These are phyloP conservation scores for Pardalotus punctatus DNA, from an alignment of 2,113 vertebrate genomes.

Conservation along the genomic window DNA sequence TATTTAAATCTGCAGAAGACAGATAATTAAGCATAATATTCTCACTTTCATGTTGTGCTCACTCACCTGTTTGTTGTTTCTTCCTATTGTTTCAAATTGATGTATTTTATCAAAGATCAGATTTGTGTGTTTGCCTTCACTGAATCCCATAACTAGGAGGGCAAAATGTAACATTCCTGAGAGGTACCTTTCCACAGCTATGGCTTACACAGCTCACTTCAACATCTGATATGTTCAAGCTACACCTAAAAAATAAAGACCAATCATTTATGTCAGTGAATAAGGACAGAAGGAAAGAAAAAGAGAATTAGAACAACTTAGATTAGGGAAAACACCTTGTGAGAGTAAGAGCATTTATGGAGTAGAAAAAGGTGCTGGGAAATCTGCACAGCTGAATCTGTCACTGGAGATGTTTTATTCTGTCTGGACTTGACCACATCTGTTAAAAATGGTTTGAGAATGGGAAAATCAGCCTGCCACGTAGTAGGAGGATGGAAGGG, in stretches of 20 bases:
- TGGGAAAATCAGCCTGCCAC: constrained; percentile 17
- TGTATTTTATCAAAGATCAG: background rate
- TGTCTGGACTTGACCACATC: constrained; percentile 46
- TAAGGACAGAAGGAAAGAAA: background rate
- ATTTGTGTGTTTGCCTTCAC: background rate
- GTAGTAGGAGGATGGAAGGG: constrained; percentile 21
- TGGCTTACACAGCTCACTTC: background rate
- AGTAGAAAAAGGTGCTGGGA: constrained; percentile 8
- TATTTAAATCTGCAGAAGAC: background rate
- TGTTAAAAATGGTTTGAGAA: constrained; percentile 25
- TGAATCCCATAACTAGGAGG: background rate
- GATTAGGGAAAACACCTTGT: background rate
- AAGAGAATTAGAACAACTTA: background rate
- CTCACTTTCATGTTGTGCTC: background rate
- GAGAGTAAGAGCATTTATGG: background rate
- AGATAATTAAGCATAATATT: background rate
- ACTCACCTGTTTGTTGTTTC: background rate
- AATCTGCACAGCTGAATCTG: background rate
- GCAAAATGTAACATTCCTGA: background rate
- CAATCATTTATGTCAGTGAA: background rate
- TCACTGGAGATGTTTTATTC: constrained; percentile 12
- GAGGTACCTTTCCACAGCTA: background rate
- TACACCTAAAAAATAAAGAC: background rate
- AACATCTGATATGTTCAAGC: background rate
- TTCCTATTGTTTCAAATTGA: background rate